A percentile compares a stretch with the other conserved stretches of the same genome.
Evolutionary conservation across 2,888 invertebrate genomes (phyloP).

Genomic region (Drosophila eohydei): DNA sequence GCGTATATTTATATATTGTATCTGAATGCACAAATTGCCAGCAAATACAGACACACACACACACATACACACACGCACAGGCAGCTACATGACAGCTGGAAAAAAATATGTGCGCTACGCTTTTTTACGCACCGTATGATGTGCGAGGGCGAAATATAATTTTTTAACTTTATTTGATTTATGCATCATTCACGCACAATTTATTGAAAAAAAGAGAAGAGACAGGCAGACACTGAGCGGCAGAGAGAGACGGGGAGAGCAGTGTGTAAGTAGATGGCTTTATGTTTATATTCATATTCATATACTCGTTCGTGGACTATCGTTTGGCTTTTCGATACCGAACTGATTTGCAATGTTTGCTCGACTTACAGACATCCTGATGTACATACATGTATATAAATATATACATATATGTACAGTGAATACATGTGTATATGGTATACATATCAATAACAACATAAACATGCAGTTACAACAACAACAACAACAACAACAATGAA

Average conservation of each 20-base stretch:
- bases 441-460: conserved; percentile 73
- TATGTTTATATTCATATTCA: conserved; percentile 47
- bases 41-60: conserved; percentile 1
- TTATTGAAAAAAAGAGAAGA: conserved; percentile 56
- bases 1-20: neutral
- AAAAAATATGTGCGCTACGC: conserved; percentile 18
- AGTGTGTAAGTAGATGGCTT: conserved; percentile 24
- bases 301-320: conserved; percentile 28
- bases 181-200: conserved; percentile 75
- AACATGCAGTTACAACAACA: conserved; percentile 59
- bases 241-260: neutral
- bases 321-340: conserved; percentile 50
- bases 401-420: neutral
- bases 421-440: neutral
- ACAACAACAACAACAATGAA: conserved; percentile 43
- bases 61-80: neutral
- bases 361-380: conserved; percentile 57
- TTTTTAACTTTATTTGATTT: conserved; percentile 69
- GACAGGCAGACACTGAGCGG: neutral
- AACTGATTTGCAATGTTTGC: conserved; percentile 75
- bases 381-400: conserved; percentile 23
- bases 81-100: conserved; percentile 12
- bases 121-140: conserved; percentile 36
- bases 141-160: conserved; percentile 26
- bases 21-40: conserved; percentile 9